Evolutionary conservation across 1,140 invertebrate genomes (phyloP).

Genomic region (Antheraea pernyi): DNA sequence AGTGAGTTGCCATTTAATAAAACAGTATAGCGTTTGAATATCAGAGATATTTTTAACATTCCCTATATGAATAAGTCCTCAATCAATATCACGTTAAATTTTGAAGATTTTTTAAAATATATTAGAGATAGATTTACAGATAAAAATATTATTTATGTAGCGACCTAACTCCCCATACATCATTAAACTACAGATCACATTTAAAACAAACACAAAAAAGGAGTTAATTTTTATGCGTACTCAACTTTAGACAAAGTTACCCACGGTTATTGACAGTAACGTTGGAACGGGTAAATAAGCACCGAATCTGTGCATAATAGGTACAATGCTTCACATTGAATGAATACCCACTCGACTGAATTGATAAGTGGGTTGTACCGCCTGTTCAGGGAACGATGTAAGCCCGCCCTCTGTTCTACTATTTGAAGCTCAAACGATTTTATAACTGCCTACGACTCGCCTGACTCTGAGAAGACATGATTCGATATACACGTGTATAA

Average conservation of each 20-base stretch:
- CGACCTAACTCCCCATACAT: too few relatives aligned
- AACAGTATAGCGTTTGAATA: too few relatives aligned
- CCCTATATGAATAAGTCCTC: too few relatives aligned
- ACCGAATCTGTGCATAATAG: slow-evolving; percentile 70
- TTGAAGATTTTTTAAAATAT: too few relatives aligned
- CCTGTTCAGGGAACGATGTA: slow-evolving; percentile 49
- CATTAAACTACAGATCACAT: too few relatives aligned
- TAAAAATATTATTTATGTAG: too few relatives aligned
- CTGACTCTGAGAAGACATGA: slow-evolving; percentile 17
- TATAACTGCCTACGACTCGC: slow-evolving; percentile 23
- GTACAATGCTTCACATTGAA: slow-evolving; percentile 74
- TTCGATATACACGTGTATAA: too few relatives aligned
- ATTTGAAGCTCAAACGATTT: background rate
- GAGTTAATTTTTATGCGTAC: background rate
- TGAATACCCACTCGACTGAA: slow-evolving; percentile 76
- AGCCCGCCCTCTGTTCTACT: slow-evolving; percentile 31
- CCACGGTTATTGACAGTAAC: background rate
- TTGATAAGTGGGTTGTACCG: slow-evolving; percentile 76
- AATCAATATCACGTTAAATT: too few relatives aligned
- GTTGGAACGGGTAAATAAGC: slow-evolving; percentile 54
- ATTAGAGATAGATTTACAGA: too few relatives aligned
- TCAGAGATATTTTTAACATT: too few relatives aligned
- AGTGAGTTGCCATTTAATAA: too few relatives aligned
- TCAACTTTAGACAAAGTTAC: background rate
- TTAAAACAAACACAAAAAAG: background rate